A percentile compares a stretch with the other conserved stretches of the same genome.
phyloP scores from a whole-genome alignment of 2,797 vertebrate species.

The Sebastiscus tertius region DNA sequence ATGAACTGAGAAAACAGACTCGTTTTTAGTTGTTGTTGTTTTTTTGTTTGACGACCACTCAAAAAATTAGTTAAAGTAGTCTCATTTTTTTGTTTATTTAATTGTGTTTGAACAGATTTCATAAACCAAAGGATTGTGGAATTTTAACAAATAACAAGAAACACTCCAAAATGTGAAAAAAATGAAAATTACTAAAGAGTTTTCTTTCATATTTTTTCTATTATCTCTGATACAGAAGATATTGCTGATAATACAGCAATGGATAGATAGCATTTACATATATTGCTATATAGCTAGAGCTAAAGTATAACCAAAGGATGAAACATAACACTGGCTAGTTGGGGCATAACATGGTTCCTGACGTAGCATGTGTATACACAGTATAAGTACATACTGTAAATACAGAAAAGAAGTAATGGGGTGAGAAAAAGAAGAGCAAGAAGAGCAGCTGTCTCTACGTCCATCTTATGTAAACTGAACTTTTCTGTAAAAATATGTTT shows the following conservation, averaged over 20 bases:
- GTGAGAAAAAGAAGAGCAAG: background rate
- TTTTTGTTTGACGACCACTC: no score
- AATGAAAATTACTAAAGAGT: background rate
- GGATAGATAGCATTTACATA: background rate
- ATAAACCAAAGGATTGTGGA: background rate
- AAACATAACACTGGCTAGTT: background rate
- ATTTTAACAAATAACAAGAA: background rate
- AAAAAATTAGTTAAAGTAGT: no score
- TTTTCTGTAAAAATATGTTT: slow-evolving; percentile 19
- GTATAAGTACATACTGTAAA: background rate
- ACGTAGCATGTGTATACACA: background rate
- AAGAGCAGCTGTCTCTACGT: slow-evolving; percentile 7
- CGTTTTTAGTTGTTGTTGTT: no score
- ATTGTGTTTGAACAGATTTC: background rate
- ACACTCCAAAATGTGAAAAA: background rate
- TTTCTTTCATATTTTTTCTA: background rate
- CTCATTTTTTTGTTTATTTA: background rate
- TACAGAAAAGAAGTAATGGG: background rate
- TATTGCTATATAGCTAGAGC: background rate
- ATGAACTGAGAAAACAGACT: no score
- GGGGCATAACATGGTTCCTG: background rate
- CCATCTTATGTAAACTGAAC: slow-evolving; percentile 36
- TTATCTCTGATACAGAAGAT: background rate
- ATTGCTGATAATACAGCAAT: background rate
- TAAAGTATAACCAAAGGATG: background rate